Evolutionary conservation across 30 jellyfish, hydroid and myxozoan species (phyloP), one percentile per base, ranked within the genome.

Genomic region (Hydra vulgaris): DNA sequence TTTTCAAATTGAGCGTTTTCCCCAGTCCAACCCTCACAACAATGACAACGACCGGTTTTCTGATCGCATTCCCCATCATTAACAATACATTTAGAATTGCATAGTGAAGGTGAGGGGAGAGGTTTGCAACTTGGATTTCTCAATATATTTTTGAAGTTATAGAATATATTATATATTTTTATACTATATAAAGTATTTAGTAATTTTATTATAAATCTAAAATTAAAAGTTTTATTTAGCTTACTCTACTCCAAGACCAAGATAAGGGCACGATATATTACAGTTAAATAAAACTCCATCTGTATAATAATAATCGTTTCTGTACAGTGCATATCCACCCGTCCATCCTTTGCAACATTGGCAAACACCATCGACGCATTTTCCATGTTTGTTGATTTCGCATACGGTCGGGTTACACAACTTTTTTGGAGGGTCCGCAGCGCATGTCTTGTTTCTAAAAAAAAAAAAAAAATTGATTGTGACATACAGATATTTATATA

Each of bases 1-100:
- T 52, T 15, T 53, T 66, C 84, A 76, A 21, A 26, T 21, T 25
- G 25, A 21, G 84, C 84, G 23, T 54, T 21, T n/a, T 54, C 70
- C 7, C 84, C 84, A 21, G 84, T 76, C 84, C 84, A 76, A 18
- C 84, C 84, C 18, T 22, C 77, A 40, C 84, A 76, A 53, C 84
- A 76, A 18, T 21, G 82, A 26, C 84, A 76, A 25, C 82, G 78
- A 26, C 84, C 84, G 15, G 84, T 76, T n/a, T 76, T 53, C 53
- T 76, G 53, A 0, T 21, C 20, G 25, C 84, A 76, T 19, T 22
- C 26, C 23, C 84, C 84, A 27, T 53, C 84, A 76, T 76, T 76
- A 20, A 23, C 17, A n/a, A 27, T 0, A 21, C 84, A 76, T 0
- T 21, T 54, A 76, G 84, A 77, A 76, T 76, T 76, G 84, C 84